Base-by-base conservation (phyloP, 1,140 invertebrate genomes). In the Scaptomyza montana region DNA sequence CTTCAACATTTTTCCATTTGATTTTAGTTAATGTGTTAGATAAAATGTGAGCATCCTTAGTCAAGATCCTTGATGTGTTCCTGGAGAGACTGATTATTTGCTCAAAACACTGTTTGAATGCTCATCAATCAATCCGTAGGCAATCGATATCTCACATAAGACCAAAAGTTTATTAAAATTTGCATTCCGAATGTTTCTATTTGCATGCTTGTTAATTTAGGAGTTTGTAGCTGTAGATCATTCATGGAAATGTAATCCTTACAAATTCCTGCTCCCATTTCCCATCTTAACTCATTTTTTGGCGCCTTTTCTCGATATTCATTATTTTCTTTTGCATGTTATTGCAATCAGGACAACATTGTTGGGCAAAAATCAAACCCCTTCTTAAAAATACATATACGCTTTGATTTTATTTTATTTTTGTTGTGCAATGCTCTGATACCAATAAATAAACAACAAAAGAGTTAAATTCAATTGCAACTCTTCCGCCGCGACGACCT, bases 391-490 rank as follows among this genome's bases (percentile, higher is more conserved):
- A 49, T 63, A 51, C 56, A 65, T 65, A 59, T 46, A 60, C 49
- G 55, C 49, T 57, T 55, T 7, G 33, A 28, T 47, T 16, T 70
- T 10, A 12, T 39, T 28, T 57, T 70, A 75, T 78, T 60, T 59
- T 66, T 50, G 46, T 56, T 54, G 9, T 55, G 53, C 54, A 33
- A 45, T 53, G 19, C 50, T 65, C 74, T 65, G 78, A 79, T 78
- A 78, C 78, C 82, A 87, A 87, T 89, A 87, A 87, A 87, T 87
- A 87, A 87, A 82, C 84, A 87, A 87, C 82, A 87, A 87, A 78
- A 77, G 82, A 87, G 84, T 82, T 79, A 82, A 87, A 89, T 82
- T 87, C 78, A 78, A 78, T 78, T 78, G 74, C 74, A 82, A 74
- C 54, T 78, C 72, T 69, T 66, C 33, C 33, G 8, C 7, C 7